Base-by-base conservation (phyloP, 2,797 vertebrate genomes). In the Poecilia picta region DNA sequence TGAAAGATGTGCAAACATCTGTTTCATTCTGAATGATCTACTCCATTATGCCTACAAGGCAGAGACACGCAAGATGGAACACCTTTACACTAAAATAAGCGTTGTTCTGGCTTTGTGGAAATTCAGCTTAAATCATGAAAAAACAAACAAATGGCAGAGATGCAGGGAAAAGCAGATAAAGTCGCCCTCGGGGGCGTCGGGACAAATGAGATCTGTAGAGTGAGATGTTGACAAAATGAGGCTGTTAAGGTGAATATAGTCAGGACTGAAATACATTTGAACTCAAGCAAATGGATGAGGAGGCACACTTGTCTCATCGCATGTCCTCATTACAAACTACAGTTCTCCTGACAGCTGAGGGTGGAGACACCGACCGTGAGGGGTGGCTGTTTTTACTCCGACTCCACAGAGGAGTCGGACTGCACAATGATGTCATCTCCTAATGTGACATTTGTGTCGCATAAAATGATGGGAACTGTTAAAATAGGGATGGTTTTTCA, bases 261-360 rank as follows among this genome's bases (percentile, higher is more conserved):
- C 39, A 0, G 55, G 74, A 62, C 12, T 51, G 46, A 71, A 76
- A 71, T 49, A 64, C 71, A 45, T 81, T 8, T 81, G 74, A 76
- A 72, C 12, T 7, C 55, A 71, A 79, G 53, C 59, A 68, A 77
- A 79, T 68, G 36, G 76, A 81, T 53, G 74, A 51, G 78, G 64
- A 81, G 82, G 68, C 4, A 39, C 23, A 33, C 59, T 74, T 75
- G 79, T 84, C 85, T 88, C 81, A 81, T 87, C 75, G 74, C 81
- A 59, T 46, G 73, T 49, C 81, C 64, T 41, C 81, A 83, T 74
- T 62, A 28, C 64, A 39, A 79, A 83, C 76, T 47, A 72, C 78
- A 39, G 64, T 8, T 41, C 71, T 76, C 55, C 75, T 75, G 78
- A 80, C 82, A 80, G 81, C 81, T 13, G 72, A 39, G 18, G 78